phyloP scores from a whole-genome alignment of 2,888 invertebrate genomes.

The Ennomos erosarius region DNA sequence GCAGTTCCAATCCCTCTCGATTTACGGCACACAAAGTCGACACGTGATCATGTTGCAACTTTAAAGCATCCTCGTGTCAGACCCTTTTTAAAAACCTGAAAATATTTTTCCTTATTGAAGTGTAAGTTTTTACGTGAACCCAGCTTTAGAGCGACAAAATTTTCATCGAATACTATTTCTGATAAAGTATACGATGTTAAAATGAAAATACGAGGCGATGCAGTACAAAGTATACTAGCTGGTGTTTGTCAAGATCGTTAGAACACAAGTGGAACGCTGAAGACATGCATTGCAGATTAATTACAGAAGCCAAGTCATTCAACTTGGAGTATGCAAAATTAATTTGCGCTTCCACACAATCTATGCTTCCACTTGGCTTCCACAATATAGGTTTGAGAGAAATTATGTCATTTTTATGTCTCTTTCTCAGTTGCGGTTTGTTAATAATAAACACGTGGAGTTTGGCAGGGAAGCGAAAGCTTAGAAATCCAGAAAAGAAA shows the following conservation, averaged over 20 bases:
- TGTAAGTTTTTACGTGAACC: conserved; percentile 49
- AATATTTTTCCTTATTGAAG: conserved; percentile 48
- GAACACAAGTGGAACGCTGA: conserved; percentile 52
- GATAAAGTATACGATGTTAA: conserved; percentile 10
- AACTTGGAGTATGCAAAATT: too few species aligned
- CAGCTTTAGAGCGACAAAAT: conserved; percentile 57
- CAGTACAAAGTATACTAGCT: conserved; percentile 13
- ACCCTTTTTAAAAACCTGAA: conserved; percentile 44
- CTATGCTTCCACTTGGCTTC: too few species aligned
- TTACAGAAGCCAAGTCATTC: too few species aligned
- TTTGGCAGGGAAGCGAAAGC: too few species aligned
- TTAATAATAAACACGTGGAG: too few species aligned
- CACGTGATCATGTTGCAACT: conserved; percentile 32
- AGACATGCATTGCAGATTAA: conserved; percentile 43
- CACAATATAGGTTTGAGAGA: too few species aligned
- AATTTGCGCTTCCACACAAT: too few species aligned
- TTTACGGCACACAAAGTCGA: conserved; percentile 28
- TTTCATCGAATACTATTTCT: conserved; percentile 55
- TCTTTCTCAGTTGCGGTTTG: too few species aligned
- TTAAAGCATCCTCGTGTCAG: conserved; percentile 29
- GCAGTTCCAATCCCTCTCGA: conserved; percentile 27
- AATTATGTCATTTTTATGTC: too few species aligned
- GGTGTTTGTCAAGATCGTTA: conserved; percentile 45
- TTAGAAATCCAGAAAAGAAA: too few species aligned
- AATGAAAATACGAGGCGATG: conserved; percentile 34